A percentile compares a stretch with the other conserved stretches of the same genome.
phyloP scores from a whole-genome alignment of 2,113 vertebrate genomes.

The Platichthys stellatus region DNA sequence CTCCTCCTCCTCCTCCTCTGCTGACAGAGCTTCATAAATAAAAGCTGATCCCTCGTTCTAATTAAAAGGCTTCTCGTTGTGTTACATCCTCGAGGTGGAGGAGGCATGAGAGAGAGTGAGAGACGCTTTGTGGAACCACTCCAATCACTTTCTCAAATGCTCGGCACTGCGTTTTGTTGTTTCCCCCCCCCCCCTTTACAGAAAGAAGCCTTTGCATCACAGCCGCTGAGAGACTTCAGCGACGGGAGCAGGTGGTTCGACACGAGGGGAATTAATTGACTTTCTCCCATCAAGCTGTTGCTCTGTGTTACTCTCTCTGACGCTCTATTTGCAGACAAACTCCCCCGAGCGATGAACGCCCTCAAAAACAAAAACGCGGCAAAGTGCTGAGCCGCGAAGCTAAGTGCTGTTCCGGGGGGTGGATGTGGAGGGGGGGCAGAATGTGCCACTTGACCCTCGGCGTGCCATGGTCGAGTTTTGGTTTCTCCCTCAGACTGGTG shows the following conservation, averaged over 20 bases:
- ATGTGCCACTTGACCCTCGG: conserved; percentile 36
- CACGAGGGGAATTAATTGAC: conserved; percentile 49
- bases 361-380: neutral
- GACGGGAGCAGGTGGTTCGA: conserved; percentile 50
- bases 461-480: conserved; percentile 2
- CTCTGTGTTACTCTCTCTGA: conserved; percentile 12
- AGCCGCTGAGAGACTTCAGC: conserved; percentile 11
- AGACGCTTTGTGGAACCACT: conserved; percentile 37
- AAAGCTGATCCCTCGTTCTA: conserved; percentile 59
- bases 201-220: conserved; percentile 17
- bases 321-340: conserved; percentile 39
- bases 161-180: neutral
- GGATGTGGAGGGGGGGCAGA: neutral
- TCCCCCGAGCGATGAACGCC: conserved; percentile 27
- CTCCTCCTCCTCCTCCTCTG: conserved; percentile 29
- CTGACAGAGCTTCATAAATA: conserved; percentile 64
- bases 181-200: neutral
- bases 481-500: neutral
- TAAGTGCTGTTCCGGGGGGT: neutral
- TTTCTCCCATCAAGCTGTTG: conserved; percentile 33
- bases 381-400: conserved; percentile 41
- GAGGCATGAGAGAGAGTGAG: neutral
- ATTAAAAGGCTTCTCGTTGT: conserved; percentile 70
- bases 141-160: conserved; percentile 28
- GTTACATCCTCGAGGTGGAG: conserved; percentile 53